Evolutionary conservation across 1,140 invertebrate species (phyloP), one percentile per base, ranked within the genome.

Genomic region (Tetragnatha versicolor): DNA sequence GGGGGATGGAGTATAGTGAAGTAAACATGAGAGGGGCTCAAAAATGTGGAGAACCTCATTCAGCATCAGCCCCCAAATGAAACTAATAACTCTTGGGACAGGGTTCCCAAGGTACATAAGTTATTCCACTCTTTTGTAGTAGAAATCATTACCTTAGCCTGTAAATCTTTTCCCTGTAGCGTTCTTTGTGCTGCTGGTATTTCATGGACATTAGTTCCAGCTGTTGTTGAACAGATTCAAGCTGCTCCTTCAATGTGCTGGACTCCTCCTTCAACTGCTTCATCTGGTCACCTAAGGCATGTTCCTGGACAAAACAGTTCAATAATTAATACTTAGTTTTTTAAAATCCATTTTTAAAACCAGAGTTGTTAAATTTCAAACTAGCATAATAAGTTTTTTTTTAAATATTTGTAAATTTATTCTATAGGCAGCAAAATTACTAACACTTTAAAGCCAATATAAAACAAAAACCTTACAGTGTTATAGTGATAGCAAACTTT

Each of bases 111-210:
- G n/a, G n/a, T n/a, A n/a, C n/a, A n/a, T n/a, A n/a, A n/a, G n/a
- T n/a, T n/a, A n/a, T n/a, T n/a, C n/a, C n/a, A n/a, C n/a, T n/a
- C n/a, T n/a, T n/a, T n/a, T n/a, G n/a, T n/a, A n/a, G n/a, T n/a
- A n/a, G n/a, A n/a, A n/a, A n/a, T 9, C 20, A n/a, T 69, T 69
- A 79, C 76, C 76, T 22, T n/a, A 79, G 33, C 5, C 61, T 17
- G 37, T 68, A 79, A 17, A 79, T 69, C 49, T 79, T 79, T 47
- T 79, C 76, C 25, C 76, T 79, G 14, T 79, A 61, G 37, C 53
- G 31, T 33, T 79, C 76, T 37, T 79, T 79, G n/a, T 68, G 63
- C 12, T 69, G 63, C n/a, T 79, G 63, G 39, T 79, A 79, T n/a
- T 79, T 79, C 22, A 69, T 5, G 17, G 63, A 47, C 35, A 69